Conservation (phyloP, 2,888 invertebrate genomes). For the Acleris emargana region DNA sequence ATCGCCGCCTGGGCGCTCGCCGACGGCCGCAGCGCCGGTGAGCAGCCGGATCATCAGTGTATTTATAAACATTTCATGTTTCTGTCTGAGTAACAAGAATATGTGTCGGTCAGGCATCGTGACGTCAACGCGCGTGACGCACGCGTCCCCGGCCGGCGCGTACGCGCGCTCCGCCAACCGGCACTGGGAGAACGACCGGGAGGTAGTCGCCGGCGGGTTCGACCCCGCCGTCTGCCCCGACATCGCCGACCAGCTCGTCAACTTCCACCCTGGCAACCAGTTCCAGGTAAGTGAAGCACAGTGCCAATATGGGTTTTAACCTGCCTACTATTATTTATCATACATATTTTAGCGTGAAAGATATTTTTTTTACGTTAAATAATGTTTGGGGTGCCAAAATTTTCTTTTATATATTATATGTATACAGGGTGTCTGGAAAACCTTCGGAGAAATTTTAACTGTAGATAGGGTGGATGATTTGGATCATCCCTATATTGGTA, state of each 20-base stretch:
- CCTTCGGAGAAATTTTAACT: too few species aligned
- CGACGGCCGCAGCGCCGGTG: slow-evolving; percentile 64
- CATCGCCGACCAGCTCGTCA: slow-evolving; percentile 88
- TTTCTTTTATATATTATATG: too few species aligned
- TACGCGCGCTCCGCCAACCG: slow-evolving; percentile 84
- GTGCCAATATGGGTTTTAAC: background rate
- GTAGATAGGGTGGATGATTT: too few species aligned
- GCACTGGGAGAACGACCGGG: slow-evolving; percentile 87
- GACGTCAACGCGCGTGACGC: slow-evolving; percentile 90
- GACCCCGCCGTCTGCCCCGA: slow-evolving; percentile 84
- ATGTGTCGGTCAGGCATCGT: slow-evolving; percentile 79
- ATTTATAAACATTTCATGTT: too few species aligned
- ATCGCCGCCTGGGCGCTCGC: slow-evolving; percentile 83
- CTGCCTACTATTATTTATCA: background rate
- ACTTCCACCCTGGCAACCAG: slow-evolving; percentile 81
- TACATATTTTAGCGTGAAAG: background rate
- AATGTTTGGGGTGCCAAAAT: too few species aligned
- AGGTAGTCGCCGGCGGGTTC: slow-evolving; percentile 63
- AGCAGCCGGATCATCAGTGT: background rate
- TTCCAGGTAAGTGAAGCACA: slow-evolving; percentile 75
- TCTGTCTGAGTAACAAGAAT: too few species aligned
- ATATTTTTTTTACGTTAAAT: too few species aligned
- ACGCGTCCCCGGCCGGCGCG: slow-evolving; percentile 89
- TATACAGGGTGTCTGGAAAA: too few species aligned
- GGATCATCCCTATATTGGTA: too few species aligned